A percentile compares a stretch with the other conserved stretches of the same genome.
These are phyloP conservation scores for Apis laboriosa DNA, from an alignment of 1,140 invertebrate species.

Conservation along the genomic window DNA sequence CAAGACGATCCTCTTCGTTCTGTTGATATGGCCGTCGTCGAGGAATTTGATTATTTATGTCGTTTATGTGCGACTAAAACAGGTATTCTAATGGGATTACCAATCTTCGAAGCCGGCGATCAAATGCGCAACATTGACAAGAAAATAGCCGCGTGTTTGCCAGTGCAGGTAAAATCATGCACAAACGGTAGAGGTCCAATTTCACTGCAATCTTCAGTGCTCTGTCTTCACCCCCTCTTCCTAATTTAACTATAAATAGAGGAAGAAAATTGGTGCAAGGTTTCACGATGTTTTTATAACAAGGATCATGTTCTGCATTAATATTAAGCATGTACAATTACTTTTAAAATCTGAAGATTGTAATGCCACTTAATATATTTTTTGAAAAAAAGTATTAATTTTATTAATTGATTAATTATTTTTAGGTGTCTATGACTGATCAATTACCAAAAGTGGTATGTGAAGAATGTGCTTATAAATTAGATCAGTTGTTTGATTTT, in stretches of 20 bases:
- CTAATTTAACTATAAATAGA: constrained; percentile 54
- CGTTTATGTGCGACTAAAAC: constrained; percentile 83
- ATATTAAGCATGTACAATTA: not conserved
- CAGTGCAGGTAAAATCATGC: constrained; percentile 80
- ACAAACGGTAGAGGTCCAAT: constrained; percentile 20
- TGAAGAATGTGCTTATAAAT: constrained; percentile 83
- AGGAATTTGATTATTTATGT: constrained; percentile 82
- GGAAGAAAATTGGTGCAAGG: constrained; percentile 50
- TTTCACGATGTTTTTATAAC: constrained; percentile 31
- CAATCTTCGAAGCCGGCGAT: constrained; percentile 83
- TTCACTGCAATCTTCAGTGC: constrained; percentile 7
- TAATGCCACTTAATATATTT: not conserved
- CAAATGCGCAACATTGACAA: constrained; percentile 82
- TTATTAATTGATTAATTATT: constrained; percentile 46
- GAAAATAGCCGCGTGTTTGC: constrained; percentile 83
- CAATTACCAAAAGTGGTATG: constrained; percentile 84
- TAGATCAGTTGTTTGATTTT: constrained; percentile 83
- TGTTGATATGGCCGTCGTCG: constrained; percentile 84
- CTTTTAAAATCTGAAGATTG: not conserved
- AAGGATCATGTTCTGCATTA: not conserved
- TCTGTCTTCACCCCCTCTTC: constrained; percentile 35
- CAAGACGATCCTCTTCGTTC: constrained; percentile 25
- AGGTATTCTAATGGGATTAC: constrained; percentile 81
- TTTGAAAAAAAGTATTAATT: constrained; percentile 19
- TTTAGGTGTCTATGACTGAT: constrained; percentile 82